Base-by-base conservation (phyloP, 2,797 vertebrate genomes). In the Tapera naevia region DNA sequence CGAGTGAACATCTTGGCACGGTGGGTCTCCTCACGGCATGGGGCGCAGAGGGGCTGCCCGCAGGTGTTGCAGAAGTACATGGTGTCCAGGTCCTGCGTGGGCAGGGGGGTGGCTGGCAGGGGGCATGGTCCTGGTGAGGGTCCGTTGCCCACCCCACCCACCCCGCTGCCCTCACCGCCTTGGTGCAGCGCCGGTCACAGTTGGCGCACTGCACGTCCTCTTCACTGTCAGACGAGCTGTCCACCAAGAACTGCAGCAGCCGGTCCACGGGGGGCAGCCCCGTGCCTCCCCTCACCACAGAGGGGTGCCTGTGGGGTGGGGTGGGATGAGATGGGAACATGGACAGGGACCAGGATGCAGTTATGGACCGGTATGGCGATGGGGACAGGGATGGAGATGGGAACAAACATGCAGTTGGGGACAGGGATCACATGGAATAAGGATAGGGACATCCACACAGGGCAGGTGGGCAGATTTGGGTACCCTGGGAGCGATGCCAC, bases 41-140 rank as follows among this genome's bases (percentile, higher is more conserved):
- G 96, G 35, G 97, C 91, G 5, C 99, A 99, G 82, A 99, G 97
- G 17, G 99, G 99, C 97, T 99, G 99, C 97, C 97, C 98, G 23
- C 99, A 99, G n/a, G 99, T 99, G 98, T 99, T 99, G 96, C 99
- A 99, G 98, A 98, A 99, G 95, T 98, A 99, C 97, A 99, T 99
- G 97, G 98, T 94, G 78, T 98, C 98, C 17, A 98, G 62, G 78
- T 99, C 99, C 99, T 99, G 94, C 0, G 6, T 0, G 48, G 88
- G 48, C 53, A 37, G 73, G 43, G 13, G 62, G 27, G 50, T 1
- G 4, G 86, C 56, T 62, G 64, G 8, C 5, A 18, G 69, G 1
- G 9, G 37, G 13, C 58, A 23, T 0, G 2, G 67, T 19, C 16
- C 16, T 0, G 7, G 11, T 0, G 5, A 48, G 33, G 5, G 8